Conservation (phyloP, 2,888 invertebrate genomes). For the Eudemis profundana region DNA sequence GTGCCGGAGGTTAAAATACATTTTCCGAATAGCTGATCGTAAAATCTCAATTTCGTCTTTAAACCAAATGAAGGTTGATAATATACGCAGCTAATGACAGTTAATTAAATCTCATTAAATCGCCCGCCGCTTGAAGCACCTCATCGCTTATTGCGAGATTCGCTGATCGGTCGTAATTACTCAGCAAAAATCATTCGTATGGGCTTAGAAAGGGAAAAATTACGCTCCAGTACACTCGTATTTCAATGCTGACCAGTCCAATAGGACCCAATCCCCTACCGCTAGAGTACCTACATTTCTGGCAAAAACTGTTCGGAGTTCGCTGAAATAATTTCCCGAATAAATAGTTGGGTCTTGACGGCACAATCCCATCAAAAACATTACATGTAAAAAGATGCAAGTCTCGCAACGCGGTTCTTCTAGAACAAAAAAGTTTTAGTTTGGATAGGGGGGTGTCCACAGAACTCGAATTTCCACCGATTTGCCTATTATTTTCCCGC, state of each 20-base stretch:
- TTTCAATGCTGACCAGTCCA: neutral
- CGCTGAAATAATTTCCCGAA: neutral
- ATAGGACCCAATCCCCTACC: neutral
- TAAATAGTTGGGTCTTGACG: slow-evolving; percentile 8
- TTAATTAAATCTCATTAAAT: slow-evolving; percentile 33
- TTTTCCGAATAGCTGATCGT: neutral
- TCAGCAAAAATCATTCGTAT: neutral
- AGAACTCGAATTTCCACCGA: too few species aligned
- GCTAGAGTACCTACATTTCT: neutral
- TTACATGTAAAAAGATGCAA: too few species aligned
- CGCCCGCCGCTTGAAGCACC: slow-evolving; percentile 15
- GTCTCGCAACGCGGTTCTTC: too few species aligned
- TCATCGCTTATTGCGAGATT: slow-evolving; percentile 19
- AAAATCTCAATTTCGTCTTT: neutral
- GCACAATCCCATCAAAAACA: neutral
- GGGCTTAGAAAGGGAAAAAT: neutral
- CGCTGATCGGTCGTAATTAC: neutral
- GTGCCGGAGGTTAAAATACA: too few species aligned
- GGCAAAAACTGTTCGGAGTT: neutral
- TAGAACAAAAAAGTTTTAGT: too few species aligned
- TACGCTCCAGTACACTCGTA: neutral
- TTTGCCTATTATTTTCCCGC: too few species aligned
- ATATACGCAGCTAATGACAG: slow-evolving; percentile 25
- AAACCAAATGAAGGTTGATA: slow-evolving; percentile 16
- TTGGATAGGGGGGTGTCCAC: too few species aligned